Conservation (phyloP, 1,140 invertebrate genomes). For the Spodoptera litura region DNA sequence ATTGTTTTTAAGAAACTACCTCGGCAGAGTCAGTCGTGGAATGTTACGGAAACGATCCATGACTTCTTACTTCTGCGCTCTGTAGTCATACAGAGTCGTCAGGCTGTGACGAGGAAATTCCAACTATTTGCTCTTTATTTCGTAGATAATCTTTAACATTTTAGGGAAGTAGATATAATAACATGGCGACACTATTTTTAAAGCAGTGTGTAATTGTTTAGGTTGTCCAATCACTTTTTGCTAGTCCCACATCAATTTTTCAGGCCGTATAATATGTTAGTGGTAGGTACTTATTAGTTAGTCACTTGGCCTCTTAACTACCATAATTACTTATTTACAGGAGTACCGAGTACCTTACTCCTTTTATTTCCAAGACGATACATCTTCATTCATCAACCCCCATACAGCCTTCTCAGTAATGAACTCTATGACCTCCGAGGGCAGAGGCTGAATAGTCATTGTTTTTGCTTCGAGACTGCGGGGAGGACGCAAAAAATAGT, state of each 20-base stretch:
- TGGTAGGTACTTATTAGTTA: no score
- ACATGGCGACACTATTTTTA: no score
- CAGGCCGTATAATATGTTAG: no score
- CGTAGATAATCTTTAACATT: background rate
- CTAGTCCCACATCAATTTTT: no score
- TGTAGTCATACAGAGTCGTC: no score
- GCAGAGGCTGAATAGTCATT: slow-evolving; percentile 42
- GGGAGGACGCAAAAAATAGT: slow-evolving; percentile 43
- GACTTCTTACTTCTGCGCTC: background rate
- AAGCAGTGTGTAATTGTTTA: no score
- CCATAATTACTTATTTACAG: background rate
- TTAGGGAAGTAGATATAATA: background rate
- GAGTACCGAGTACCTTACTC: background rate
- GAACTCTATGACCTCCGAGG: slow-evolving; percentile 46
- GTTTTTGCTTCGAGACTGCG: slow-evolving; percentile 42
- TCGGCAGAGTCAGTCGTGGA: background rate
- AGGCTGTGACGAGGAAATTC: background rate
- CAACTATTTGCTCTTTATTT: no score
- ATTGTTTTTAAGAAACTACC: slow-evolving; percentile 26
- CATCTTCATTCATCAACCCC: slow-evolving; percentile 21
- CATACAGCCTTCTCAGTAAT: slow-evolving; percentile 25
- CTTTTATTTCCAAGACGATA: slow-evolving; percentile 10
- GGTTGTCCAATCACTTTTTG: no score
- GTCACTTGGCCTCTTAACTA: no score
- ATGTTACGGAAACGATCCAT: background rate